Evolutionary conservation across 2,113 vertebrate species (phyloP), one percentile per base, ranked within the genome.

Genomic region (Machaerirhynchus nigripectus): DNA sequence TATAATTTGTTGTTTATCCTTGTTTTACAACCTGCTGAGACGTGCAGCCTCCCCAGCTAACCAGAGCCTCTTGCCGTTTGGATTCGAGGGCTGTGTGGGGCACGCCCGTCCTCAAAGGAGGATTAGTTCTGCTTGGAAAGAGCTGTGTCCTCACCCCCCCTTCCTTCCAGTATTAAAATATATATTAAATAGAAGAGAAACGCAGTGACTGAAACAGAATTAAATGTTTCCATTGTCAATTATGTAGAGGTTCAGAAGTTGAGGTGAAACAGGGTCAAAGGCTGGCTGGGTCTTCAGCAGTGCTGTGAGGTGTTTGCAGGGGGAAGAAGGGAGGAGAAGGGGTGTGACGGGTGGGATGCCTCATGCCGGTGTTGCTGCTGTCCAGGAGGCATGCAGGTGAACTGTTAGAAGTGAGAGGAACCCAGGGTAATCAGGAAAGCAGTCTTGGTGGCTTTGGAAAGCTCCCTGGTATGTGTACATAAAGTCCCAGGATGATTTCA

Each of bases 101-200:
- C 42, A 90, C 0, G 1, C 49, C 76, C 3, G 1, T 82, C 74
- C 88, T 90, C 88, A 73, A 71, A 84, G 65, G 83, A 73, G 84
- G 93, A 92, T 93, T 96, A 96, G 88, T 95, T 97, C 90, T 90
- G 69, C 90, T 90, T 84, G 90, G 85, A 42, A 73, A 46, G 90
- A 93, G n/a, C 49, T 64, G 49, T 52, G 69, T 71, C 65, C 55
- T 89, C 53, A 31, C 28, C 79, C 55, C 10, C 7, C 7, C 23
- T 73, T 50, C 79, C 46, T 44, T 79, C 52, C 53, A 28, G 16
- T 75, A 75, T 75, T 92, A 89, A 96, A 96, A 94, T 84, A 84
- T 81, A 68, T 71, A 81, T 84, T 94, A 86, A 84, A 92, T 24
- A 78, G 60, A 86, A 81, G 52, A 74, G 60, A 75, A 92, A 68